These are phyloP conservation scores for Ara ararauna DNA, from an alignment of 2,797 vertebrate genomes.

Conservation along the genomic window DNA sequence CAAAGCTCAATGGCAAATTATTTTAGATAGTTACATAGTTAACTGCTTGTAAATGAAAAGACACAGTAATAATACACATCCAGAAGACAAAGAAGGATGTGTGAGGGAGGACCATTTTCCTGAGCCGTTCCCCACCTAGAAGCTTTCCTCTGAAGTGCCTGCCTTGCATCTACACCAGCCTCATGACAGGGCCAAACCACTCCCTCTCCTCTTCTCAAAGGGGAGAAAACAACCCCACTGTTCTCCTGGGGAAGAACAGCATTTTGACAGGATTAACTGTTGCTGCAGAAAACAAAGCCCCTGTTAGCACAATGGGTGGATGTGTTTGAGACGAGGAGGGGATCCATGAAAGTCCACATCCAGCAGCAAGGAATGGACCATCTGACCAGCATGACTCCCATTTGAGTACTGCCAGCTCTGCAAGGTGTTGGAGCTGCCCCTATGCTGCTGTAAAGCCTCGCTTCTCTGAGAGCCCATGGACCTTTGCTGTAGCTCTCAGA, in stretches of 20 bases:
- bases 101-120: not conserved
- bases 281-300: not conserved
- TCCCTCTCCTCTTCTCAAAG: not conserved
- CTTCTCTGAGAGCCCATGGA: not conserved
- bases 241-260: not conserved
- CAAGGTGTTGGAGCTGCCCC: not conserved
- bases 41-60: not conserved
- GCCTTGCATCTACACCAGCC: not conserved
- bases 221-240: not conserved
- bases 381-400: fast-evolving
- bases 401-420: not conserved
- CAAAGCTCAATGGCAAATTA: not conserved
- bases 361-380: not conserved
- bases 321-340: fast-evolving
- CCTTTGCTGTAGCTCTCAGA: not conserved
- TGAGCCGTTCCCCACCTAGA: not conserved
- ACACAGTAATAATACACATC: not conserved
- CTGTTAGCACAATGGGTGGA: fast-evolving
- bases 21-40: not conserved
- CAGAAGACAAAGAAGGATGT: not conserved
- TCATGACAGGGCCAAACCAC: not conserved
- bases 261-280: not conserved
- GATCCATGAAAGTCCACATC: not conserved
- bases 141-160: fast-evolving
- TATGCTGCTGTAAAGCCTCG: fast-evolving